Evolutionary conservation across 1,140 invertebrate genomes (phyloP).

Genomic region (Arctopsyche grandis): DNA sequence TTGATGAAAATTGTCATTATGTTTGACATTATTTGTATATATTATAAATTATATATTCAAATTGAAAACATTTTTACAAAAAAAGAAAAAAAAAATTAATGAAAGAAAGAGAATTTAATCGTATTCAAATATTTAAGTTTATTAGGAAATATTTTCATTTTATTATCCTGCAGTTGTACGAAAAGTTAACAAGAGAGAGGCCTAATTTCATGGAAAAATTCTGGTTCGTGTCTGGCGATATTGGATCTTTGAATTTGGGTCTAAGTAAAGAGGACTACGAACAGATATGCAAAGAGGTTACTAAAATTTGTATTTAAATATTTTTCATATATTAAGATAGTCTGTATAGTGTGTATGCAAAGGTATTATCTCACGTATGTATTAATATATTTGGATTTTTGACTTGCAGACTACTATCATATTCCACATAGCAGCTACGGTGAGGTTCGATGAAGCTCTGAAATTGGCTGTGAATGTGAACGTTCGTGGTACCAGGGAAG

Average conservation of each 20-base stretch:
- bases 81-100: too few species aligned
- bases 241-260: constrained; percentile 70
- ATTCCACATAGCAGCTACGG: constrained; percentile 75
- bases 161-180: constrained; percentile 66
- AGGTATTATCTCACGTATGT: not conserved
- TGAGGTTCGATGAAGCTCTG: constrained; percentile 74
- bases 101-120: too few species aligned
- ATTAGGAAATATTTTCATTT: too few species aligned
- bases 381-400: not conserved
- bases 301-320: not conserved
- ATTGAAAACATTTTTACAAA: too few species aligned
- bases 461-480: constrained; percentile 73
- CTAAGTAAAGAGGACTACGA: constrained; percentile 76
- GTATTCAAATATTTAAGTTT: too few species aligned
- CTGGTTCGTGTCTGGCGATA: constrained; percentile 71
- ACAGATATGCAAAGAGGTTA: constrained; percentile 76
- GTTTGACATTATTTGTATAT: too few species aligned
- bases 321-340: too few species aligned
- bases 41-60: too few species aligned
- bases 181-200: constrained; percentile 68
- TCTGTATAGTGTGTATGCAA: not conserved
- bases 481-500: constrained; percentile 71
- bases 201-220: constrained; percentile 74
- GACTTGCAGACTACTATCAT: constrained; percentile 67
- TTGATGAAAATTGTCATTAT: too few species aligned